Percentiles rank a stretch among this genome's conserved stretches.
Conservation (phyloP, 2,888 invertebrate genomes). For the Buathra laborator region DNA sequence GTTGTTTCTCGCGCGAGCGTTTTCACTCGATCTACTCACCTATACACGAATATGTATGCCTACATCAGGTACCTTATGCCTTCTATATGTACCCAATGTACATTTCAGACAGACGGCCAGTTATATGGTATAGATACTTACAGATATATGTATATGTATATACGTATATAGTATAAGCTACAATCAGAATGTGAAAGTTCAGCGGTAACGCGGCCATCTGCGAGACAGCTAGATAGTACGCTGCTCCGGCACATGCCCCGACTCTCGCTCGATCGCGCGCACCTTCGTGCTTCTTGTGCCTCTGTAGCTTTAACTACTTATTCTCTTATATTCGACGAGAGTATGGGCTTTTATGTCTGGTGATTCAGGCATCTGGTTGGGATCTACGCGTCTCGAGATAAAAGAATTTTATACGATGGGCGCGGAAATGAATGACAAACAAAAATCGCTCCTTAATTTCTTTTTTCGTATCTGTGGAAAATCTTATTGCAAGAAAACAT, state of each 20-base stretch:
- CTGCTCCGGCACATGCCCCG: conserved; percentile 65
- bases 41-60: conserved; percentile 44
- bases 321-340: conserved; percentile 41
- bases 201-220: conserved; percentile 81
- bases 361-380: conserved; percentile 24
- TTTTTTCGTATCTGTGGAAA: neutral
- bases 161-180: conserved; percentile 52
- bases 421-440: too few relatives aligned
- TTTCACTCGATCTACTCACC: conserved; percentile 62
- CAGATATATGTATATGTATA: conserved; percentile 22
- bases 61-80: conserved; percentile 58
- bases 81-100: conserved; percentile 43
- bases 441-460: neutral
- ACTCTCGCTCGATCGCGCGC: conserved; percentile 64
- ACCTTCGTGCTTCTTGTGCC: conserved; percentile 60
- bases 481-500: too few relatives aligned
- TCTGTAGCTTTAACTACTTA: conserved; percentile 52
- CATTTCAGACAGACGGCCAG: conserved; percentile 41
- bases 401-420: too few relatives aligned
- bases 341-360: conserved; percentile 19
- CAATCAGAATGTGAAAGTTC: conserved; percentile 84
- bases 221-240: conserved; percentile 70
- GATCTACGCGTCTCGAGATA: neutral
- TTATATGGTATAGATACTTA: conserved; percentile 7
- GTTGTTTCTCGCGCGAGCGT: conserved; percentile 46